Conservation (phyloP, 2,797 vertebrate species). For the Amblyopsis hoosieri region DNA sequence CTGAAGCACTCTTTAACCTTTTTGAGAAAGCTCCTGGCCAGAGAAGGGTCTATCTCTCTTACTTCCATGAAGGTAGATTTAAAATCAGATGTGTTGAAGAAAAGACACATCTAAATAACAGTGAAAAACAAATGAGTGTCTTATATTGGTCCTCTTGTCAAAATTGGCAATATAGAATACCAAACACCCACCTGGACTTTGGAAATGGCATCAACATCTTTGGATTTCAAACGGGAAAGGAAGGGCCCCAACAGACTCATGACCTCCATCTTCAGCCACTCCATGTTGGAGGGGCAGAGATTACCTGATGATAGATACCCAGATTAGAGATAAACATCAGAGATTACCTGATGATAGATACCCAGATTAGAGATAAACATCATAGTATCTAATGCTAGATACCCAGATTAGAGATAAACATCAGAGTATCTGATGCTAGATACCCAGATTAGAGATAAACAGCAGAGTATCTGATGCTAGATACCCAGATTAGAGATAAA, state of each 20-base stretch:
- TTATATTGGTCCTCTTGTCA: not conserved
- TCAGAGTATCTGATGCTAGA: not conserved
- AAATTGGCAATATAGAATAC: not conserved
- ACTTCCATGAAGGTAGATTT: not conserved
- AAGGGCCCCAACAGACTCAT: conserved; percentile 68
- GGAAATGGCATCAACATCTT: conserved; percentile 52
- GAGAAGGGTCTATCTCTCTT: not conserved
- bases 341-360: too few species aligned
- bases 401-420: too few species aligned
- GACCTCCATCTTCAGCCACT: conserved; percentile 51
- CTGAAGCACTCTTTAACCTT: not conserved
- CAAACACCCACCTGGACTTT: conserved; percentile 55
- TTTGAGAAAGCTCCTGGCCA: not conserved
- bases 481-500: too few species aligned
- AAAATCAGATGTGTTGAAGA: not conserved
- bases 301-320: not conserved
- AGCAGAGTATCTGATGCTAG: too few species aligned
- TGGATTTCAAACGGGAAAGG: conserved; percentile 39
- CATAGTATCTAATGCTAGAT: too few species aligned
- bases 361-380: too few species aligned
- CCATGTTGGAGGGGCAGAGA: conserved; percentile 33
- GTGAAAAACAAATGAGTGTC: not conserved
- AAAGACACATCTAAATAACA: not conserved
- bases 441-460: too few species aligned
- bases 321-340: too few species aligned